phyloP scores from a whole-genome alignment of 64 coral and sea anemone genomes.

The Stylophora pistillata region DNA sequence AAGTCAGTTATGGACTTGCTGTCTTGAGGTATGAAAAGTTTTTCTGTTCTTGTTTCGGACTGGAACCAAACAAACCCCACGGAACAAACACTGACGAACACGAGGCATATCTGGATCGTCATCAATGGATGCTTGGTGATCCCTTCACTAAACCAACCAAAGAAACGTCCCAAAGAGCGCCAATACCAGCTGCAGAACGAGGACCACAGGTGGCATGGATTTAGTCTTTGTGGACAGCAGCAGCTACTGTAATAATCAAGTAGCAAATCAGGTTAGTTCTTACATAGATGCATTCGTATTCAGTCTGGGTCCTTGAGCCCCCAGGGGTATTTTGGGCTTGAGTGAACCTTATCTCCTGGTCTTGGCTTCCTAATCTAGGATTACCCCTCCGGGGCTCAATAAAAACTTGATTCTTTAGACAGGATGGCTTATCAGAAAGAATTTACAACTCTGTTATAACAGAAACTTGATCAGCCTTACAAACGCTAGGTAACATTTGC shows the following conservation, averaged over 20 bases:
- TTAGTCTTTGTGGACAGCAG: not conserved
- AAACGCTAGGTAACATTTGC: too few species aligned
- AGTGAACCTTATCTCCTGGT: too few species aligned
- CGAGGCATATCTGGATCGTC: slow-evolving; percentile 43
- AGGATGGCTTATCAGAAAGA: too few species aligned
- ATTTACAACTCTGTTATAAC: too few species aligned
- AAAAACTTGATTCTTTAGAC: too few species aligned
- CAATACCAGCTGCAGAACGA: slow-evolving; percentile 28
- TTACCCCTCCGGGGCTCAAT: too few species aligned
- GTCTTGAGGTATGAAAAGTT: slow-evolving; percentile 80
- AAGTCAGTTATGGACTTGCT: slow-evolving; percentile 83
- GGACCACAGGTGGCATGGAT: slow-evolving; percentile 12
- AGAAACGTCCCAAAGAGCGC: slow-evolving; percentile 32
- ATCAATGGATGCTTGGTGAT: slow-evolving; percentile 53
- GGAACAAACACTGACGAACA: slow-evolving; percentile 49
- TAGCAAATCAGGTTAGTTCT: not conserved
- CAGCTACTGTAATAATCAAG: not conserved
- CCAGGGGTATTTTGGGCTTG: too few species aligned
- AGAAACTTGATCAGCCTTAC: too few species aligned
- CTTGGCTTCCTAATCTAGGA: too few species aligned
- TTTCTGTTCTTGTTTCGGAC: slow-evolving; percentile 73
- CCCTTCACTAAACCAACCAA: slow-evolving; percentile 53
- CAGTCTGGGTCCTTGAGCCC: too few species aligned
- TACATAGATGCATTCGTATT: too few species aligned
- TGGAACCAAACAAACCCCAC: slow-evolving; percentile 69